These are phyloP conservation scores for Lathamus discolor DNA, from an alignment of 2,113 vertebrate species.

Conservation along the genomic window DNA sequence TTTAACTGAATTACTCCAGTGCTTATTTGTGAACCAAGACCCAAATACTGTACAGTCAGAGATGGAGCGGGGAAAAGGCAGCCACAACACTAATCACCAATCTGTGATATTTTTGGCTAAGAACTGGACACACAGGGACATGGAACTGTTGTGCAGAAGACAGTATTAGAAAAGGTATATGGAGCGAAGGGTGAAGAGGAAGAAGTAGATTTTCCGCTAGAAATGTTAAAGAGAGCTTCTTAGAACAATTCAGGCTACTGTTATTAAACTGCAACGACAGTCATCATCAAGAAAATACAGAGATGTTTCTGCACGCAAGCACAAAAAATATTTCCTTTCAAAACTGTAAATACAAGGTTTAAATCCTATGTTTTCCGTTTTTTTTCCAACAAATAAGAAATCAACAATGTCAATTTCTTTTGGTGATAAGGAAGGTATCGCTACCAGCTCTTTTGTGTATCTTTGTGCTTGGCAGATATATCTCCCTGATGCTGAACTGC, in stretches of 20 bases:
- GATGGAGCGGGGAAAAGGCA: background rate
- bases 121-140: background rate
- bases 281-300: background rate
- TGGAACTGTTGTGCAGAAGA: background rate
- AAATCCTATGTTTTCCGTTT: background rate
- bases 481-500: background rate
- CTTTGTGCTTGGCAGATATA: background rate
- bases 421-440: rapidly evolving
- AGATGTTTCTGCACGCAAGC: background rate
- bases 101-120: background rate
- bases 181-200: background rate
- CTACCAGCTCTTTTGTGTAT: background rate
- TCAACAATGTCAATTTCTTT: background rate
- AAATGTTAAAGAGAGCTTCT: background rate
- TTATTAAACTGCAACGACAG: background rate
- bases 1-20: background rate
- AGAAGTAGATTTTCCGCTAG: background rate
- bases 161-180: background rate
- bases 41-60: background rate
- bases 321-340: background rate
- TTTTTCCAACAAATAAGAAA: background rate
- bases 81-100: background rate
- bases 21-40: background rate
- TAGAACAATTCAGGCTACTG: background rate
- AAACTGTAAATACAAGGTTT: background rate